Evolutionary conservation across 2,797 vertebrate genomes (phyloP).

Genomic region (Novumbra hubbsi): DNA sequence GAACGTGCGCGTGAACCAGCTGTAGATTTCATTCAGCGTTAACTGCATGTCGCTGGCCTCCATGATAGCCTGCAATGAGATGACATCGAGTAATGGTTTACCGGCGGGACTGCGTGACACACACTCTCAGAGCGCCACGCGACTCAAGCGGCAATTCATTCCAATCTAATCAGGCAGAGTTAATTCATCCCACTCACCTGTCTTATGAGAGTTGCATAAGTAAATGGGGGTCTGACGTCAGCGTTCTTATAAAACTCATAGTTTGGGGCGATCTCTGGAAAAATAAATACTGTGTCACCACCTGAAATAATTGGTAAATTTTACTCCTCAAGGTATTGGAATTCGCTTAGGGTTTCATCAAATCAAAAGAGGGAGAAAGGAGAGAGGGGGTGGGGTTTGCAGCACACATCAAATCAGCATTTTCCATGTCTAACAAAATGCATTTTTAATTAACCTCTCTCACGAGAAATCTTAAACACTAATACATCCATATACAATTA

Average conservation of each 20-base stretch:
- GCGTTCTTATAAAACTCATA: conserved; percentile 99
- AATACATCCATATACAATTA: conserved; percentile 73
- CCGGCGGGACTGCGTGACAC: conserved; percentile 77
- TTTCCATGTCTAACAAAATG: conserved; percentile 81
- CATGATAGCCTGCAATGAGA: conserved; percentile 99
- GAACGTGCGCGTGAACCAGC: conserved; percentile 99
- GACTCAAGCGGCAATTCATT: conserved; percentile 88
- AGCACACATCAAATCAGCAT: conserved; percentile 74
- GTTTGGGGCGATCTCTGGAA: conserved; percentile 98
- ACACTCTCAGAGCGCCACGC: conserved; percentile 68
- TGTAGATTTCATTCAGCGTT: conserved; percentile 99
- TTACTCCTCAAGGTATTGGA: conserved; percentile 71
- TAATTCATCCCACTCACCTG: conserved; percentile 96
- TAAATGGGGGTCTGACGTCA: conserved; percentile 99
- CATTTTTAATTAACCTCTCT: conserved; percentile 84
- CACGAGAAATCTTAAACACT: conserved; percentile 79
- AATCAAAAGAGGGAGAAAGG: conserved; percentile 57
- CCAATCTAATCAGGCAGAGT: conserved; percentile 91
- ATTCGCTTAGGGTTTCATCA: conserved; percentile 70
- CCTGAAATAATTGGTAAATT: conserved; percentile 80
- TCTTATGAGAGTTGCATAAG: conserved; percentile 99
- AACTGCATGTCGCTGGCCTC: conserved; percentile 99
- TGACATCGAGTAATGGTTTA: conserved; percentile 90
- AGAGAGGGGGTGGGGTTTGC: conserved; percentile 10
- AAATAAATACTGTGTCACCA: conserved; percentile 77